Base-by-base conservation (phyloP, 2,113 vertebrate species). In the Callorhinus ursinus region DNA sequence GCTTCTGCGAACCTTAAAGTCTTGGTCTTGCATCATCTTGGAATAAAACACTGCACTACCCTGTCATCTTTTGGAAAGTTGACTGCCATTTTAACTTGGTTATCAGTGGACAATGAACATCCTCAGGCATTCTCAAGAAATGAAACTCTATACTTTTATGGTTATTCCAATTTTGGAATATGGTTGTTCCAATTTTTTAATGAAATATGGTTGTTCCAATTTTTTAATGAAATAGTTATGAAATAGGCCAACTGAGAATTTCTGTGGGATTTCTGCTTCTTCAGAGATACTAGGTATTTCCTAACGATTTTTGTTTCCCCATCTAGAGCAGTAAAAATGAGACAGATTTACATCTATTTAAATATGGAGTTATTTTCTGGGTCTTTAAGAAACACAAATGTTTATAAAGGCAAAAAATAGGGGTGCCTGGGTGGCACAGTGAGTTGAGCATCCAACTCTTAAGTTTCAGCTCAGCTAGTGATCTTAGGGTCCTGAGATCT, bases 231-330 rank as follows among this genome's bases (percentile, higher is more conserved):
- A 97, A 96, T 55, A 51, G 72, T 96, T 89, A 85, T 96, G 92
- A 95, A 96, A 92, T 61, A 97, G 83, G 91, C 72, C 59, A 94
- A 57, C 6, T 92, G 97, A 98, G 90, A 98, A 96, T 98, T 97
- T 98, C 95, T 96, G 59, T 95, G 95, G 93, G 92, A 98, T 98
- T 98, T 97, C 95, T 98, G 89, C 89, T 98, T 96, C 80, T 96
- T 98, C 85, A 82, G 93, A 97, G 90, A 98, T 95, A 88, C 88
- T 98, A 98, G 97, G 98, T 99, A 96, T 98, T 98, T 98, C 98
- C 97, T 98, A 98, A 96, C 63, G 80, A 98, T 97, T 97, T 97
- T 76, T 0, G 81, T 96, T 96, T 98, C 89, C 77, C 93, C 83
- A 89, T 93, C 79, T 93, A 97, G 28, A 63, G 46, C 80, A 97